Evolutionary conservation across 35 echinoderm and acorn worm species (phyloP).

Genomic region (Apostichopus japonicus): DNA sequence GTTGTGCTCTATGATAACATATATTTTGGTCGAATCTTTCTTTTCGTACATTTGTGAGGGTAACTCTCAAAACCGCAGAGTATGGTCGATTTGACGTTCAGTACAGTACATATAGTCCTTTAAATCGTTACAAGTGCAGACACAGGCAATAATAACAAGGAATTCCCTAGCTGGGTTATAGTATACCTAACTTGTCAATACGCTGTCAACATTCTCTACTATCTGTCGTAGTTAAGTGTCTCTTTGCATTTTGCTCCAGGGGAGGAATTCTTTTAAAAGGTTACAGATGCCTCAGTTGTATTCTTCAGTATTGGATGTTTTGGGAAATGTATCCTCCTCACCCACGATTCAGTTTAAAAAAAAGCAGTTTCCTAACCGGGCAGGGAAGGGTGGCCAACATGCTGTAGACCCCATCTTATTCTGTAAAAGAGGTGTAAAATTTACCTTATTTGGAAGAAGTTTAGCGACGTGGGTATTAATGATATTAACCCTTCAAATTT

Average conservation of each 20-base stretch:
- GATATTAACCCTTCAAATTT: too few species aligned
- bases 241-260: slow-evolving; percentile 1
- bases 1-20: too few species aligned
- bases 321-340: not conserved
- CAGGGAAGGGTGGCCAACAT: too few species aligned
- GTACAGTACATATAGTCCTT: not conserved
- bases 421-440: too few species aligned
- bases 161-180: not conserved
- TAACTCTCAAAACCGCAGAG: too few species aligned
- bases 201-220: not conserved
- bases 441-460: too few species aligned
- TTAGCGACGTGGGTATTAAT: too few species aligned
- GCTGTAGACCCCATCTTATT: too few species aligned
- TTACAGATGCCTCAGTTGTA: not conserved
- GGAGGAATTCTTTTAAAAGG: slow-evolving; percentile 14
- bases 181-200: not conserved
- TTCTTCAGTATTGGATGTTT: not conserved
- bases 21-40: too few species aligned
- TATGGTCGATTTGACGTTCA: too few species aligned
- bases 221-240: slow-evolving; percentile 14
- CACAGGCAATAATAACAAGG: not conserved
- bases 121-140: not conserved
- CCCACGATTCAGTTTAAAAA: not conserved
- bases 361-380: too few species aligned
- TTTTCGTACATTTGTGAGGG: too few species aligned